Percentiles rank a stretch among this genome's conserved stretches.
phyloP scores from a whole-genome alignment of 2,888 invertebrate species.

The Phortica magna region DNA sequence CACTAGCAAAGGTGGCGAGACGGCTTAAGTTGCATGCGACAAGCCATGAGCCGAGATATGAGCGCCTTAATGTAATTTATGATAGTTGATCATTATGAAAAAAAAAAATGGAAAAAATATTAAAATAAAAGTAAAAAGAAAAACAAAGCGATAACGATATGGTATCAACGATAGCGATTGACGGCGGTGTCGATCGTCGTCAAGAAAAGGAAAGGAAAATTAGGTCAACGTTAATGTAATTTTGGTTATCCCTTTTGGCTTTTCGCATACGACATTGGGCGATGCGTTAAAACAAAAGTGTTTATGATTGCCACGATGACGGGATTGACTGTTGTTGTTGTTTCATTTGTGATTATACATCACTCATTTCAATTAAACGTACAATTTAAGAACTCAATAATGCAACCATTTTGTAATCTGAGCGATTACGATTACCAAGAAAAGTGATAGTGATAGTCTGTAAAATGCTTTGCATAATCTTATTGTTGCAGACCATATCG shows the following conservation, averaged over 20 bases:
- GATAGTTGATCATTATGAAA: slow-evolving; percentile 62
- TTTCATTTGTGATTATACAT: background rate
- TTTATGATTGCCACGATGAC: background rate
- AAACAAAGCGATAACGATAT: slow-evolving; percentile 25
- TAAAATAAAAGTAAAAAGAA: slow-evolving; percentile 21
- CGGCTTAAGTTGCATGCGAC: background rate
- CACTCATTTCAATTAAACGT: too few relatives aligned
- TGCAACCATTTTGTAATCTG: too few relatives aligned
- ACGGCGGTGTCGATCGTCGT: background rate
- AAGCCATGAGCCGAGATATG: slow-evolving; percentile 1
- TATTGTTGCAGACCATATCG: too few relatives aligned
- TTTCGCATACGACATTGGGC: background rate
- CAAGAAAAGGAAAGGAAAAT: slow-evolving; percentile 50
- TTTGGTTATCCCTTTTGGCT: slow-evolving; percentile 52
- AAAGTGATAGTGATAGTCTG: too few relatives aligned
- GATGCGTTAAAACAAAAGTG: background rate
- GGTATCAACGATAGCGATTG: slow-evolving; percentile 27
- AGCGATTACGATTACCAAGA: too few relatives aligned
- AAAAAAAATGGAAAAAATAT: slow-evolving; percentile 7
- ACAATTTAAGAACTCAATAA: too few relatives aligned
- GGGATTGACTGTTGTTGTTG: background rate
- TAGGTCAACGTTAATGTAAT: slow-evolving; percentile 57
- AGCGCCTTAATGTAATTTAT: slow-evolving; percentile 62
- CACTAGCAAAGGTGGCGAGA: background rate
- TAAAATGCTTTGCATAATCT: too few relatives aligned